phyloP scores from a whole-genome alignment of 2,797 vertebrate species.

The Alauda arvensis region DNA sequence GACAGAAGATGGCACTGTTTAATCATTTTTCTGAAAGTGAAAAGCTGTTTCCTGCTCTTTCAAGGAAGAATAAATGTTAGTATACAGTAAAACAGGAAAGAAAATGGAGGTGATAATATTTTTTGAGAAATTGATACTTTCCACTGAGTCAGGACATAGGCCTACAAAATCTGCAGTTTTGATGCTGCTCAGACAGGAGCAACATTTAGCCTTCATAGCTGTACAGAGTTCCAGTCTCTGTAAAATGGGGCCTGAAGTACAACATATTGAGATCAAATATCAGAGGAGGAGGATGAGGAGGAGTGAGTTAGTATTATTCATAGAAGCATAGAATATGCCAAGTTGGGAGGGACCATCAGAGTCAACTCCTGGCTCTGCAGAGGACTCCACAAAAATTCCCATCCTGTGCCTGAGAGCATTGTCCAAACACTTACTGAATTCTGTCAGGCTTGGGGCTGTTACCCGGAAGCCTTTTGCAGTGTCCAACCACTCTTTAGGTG shows the following conservation, averaged over 20 bases:
- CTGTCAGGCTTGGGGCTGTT: background rate
- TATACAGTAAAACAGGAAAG: too few relatives aligned
- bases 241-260: background rate
- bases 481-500: background rate
- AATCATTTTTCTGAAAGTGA: slow-evolving; percentile 37
- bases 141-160: background rate
- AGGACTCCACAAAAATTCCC: background rate
- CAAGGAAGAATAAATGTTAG: slow-evolving; percentile 6
- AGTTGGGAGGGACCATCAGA: background rate
- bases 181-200: background rate
- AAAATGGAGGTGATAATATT: too few relatives aligned
- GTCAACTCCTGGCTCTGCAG: background rate
- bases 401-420: background rate
- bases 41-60: background rate
- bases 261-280: background rate
- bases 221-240: background rate
- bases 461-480: background rate
- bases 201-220: background rate
- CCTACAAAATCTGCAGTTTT: background rate
- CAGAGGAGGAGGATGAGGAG: background rate
- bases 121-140: slow-evolving; percentile 12
- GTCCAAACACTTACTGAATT: background rate
- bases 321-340: background rate
- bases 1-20: slow-evolving; percentile 76
- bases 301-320: background rate